Evolutionary conservation across 2,113 vertebrate species (phyloP).

Genomic region (Pao palembangensis): DNA sequence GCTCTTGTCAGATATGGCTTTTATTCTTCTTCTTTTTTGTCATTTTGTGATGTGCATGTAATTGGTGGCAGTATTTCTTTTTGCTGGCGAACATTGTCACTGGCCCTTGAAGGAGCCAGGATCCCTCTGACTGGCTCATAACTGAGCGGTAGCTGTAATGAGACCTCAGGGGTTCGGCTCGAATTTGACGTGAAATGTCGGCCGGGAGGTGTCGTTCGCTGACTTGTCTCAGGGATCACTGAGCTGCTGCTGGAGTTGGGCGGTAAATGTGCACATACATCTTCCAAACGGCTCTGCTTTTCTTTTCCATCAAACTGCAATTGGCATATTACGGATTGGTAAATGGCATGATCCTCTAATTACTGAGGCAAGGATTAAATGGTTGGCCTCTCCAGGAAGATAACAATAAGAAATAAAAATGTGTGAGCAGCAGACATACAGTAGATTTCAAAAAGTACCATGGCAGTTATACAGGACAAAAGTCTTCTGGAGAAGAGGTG

Average conservation of each 20-base stretch:
- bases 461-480: neutral
- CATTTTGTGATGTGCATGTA: slow-evolving; percentile 48
- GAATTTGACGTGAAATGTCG: slow-evolving; percentile 47
- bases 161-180: slow-evolving; percentile 61
- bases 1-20: neutral
- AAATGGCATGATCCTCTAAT: slow-evolving; percentile 34
- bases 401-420: slow-evolving; percentile 31
- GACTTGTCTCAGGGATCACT: slow-evolving; percentile 32
- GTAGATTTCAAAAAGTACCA: neutral
- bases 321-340: slow-evolving; percentile 26
- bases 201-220: slow-evolving; percentile 29
- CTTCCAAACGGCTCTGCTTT: slow-evolving; percentile 5
- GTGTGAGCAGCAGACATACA: slow-evolving; percentile 15
- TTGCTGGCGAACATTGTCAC: slow-evolving; percentile 42
- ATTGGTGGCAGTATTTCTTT: slow-evolving; percentile 51
- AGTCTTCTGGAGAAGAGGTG: slow-evolving; percentile 20
- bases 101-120: slow-evolving; percentile 56
- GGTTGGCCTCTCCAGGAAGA: slow-evolving; percentile 17
- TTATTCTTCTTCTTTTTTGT: neutral
- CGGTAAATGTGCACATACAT: slow-evolving; percentile 12
- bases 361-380: slow-evolving; percentile 39
- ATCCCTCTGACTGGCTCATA: slow-evolving; percentile 36
- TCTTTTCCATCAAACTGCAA: slow-evolving; percentile 7
- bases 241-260: slow-evolving; percentile 13
- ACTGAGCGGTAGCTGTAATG: slow-evolving; percentile 59